phyloP scores from a whole-genome alignment of 2,888 invertebrate genomes.

The Ptychoptera albimana region DNA sequence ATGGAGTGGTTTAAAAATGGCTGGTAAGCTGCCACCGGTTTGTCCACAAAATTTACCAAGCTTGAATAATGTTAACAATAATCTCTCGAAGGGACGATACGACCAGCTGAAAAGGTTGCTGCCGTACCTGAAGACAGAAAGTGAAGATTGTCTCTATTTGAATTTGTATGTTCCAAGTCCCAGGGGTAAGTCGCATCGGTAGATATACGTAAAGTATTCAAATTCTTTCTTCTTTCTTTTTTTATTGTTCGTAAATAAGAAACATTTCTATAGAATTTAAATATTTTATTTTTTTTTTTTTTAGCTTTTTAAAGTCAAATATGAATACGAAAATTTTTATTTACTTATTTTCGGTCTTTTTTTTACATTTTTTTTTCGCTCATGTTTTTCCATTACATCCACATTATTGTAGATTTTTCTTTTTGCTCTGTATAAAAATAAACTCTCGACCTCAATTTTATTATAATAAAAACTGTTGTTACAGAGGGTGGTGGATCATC shows the following conservation, averaged over 20 bases:
- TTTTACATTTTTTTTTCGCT: too few relatives aligned
- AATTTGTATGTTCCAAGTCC: conserved; percentile 81
- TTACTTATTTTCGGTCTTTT: too few relatives aligned
- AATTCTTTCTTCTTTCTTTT: neutral
- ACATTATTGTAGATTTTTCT: neutral
- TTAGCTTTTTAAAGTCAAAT: neutral
- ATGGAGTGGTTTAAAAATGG: conserved; percentile 57
- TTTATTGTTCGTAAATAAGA: neutral
- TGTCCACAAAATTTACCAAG: conserved; percentile 73
- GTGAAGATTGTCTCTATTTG: conserved; percentile 79
- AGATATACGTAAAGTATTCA: neutral
- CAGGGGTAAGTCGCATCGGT: conserved; percentile 40
- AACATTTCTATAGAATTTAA: neutral
- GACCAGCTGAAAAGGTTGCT: conserved; percentile 55
- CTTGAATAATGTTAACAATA: conserved; percentile 39
- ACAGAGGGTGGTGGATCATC: conserved; percentile 26
- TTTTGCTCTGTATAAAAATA: too few relatives aligned
- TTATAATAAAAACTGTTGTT: too few relatives aligned
- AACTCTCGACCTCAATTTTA: neutral
- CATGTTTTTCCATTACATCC: neutral
- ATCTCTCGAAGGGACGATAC: conserved; percentile 47
- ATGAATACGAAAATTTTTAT: too few relatives aligned
- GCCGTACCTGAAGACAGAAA: conserved; percentile 51
- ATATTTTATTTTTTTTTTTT: too few relatives aligned
- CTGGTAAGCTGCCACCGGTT: conserved; percentile 58